A percentile compares a stretch with the other conserved stretches of the same genome.
These are phyloP conservation scores for Ariopsis seemanni DNA, from an alignment of 2,113 vertebrate species.

Conservation along the genomic window DNA sequence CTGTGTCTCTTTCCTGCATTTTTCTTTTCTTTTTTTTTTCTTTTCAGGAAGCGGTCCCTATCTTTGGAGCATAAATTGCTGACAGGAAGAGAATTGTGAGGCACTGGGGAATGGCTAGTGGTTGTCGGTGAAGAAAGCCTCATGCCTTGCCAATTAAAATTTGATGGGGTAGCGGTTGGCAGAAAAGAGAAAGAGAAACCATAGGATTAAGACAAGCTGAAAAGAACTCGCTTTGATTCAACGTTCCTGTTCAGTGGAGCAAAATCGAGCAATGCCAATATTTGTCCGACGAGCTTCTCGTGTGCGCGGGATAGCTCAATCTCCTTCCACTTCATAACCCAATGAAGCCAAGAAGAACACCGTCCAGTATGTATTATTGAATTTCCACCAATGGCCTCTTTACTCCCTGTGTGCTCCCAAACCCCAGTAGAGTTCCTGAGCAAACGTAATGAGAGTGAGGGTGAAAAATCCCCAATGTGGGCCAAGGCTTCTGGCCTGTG, in stretches of 20 bases:
- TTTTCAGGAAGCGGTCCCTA: slow-evolving; percentile 34
- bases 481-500: slow-evolving; percentile 11
- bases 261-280: slow-evolving; percentile 9
- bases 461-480: slow-evolving; percentile 23
- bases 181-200: slow-evolving; percentile 8
- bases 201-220: slow-evolving; percentile 8
- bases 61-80: slow-evolving; percentile 61
- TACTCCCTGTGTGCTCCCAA: slow-evolving; percentile 25
- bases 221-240: slow-evolving; percentile 5
- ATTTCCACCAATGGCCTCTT: slow-evolving; percentile 17
- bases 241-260: slow-evolving; percentile 30
- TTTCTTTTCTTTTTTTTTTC: slow-evolving; percentile 2
- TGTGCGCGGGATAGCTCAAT: slow-evolving; percentile 7
- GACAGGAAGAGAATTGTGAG: slow-evolving; percentile 51
- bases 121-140: slow-evolving; percentile 39
- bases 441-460: slow-evolving; percentile 42
- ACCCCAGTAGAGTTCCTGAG: slow-evolving; percentile 35
- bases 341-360: not conserved
- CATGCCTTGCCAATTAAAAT: slow-evolving; percentile 51
- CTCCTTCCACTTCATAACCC: slow-evolving; percentile 15
- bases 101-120: slow-evolving; percentile 38
- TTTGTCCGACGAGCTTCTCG: slow-evolving; percentile 17
- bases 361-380: slow-evolving; percentile 35
- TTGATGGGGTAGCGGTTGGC: slow-evolving; percentile 36
- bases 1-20: slow-evolving; percentile 4